These are phyloP conservation scores for Cheirogaleus major DNA, from an alignment of 2,797 vertebrate species.

Conservation along the genomic window DNA sequence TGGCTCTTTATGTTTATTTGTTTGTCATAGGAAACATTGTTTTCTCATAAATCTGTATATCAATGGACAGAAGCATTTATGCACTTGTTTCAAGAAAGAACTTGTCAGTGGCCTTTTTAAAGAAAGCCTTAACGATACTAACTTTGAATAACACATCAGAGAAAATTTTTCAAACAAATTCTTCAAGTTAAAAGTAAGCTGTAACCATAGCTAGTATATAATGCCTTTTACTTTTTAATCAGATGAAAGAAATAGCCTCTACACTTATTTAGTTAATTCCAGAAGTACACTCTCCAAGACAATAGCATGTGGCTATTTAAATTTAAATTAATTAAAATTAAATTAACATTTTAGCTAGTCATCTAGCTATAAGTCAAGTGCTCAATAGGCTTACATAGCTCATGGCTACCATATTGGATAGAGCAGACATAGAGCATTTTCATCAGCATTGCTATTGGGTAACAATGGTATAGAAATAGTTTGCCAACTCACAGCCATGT, in stretches of 20 bases:
- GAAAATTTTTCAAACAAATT: slow-evolving; percentile 38
- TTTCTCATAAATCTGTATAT: slow-evolving; percentile 11
- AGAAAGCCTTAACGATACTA: not conserved
- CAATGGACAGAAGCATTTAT: not conserved
- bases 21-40: not conserved
- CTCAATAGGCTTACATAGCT: not conserved
- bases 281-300: not conserved
- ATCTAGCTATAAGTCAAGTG: not conserved
- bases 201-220: not conserved
- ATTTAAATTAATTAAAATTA: slow-evolving; percentile 26
- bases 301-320: not conserved
- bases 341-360: not conserved
- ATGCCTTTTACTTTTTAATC: not conserved
- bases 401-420: not conserved
- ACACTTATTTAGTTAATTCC: not conserved
- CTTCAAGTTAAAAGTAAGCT: slow-evolving; percentile 14
- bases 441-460: not conserved
- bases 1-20: slow-evolving; percentile 10
- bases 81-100: not conserved
- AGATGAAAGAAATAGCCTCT: not conserved
- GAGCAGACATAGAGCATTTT: not conserved
- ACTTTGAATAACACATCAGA: slow-evolving; percentile 4
- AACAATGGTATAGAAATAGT: not conserved
- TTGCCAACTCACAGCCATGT: not conserved
- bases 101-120: not conserved